phyloP scores from a whole-genome alignment of 2,888 invertebrate species.

The Tethea ocularis region DNA sequence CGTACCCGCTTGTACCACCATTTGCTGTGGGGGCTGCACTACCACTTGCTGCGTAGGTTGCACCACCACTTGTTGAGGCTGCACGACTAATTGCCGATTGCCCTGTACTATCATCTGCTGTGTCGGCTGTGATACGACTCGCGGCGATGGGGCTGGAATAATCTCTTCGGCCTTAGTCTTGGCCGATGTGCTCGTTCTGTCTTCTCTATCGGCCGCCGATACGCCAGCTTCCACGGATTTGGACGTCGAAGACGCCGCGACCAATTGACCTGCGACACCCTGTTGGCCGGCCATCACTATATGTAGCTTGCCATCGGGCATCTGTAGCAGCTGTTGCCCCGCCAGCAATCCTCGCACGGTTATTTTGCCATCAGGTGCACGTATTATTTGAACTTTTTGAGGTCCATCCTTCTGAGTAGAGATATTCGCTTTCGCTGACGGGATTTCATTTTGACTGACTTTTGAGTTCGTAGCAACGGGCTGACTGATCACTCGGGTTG shows the following conservation, averaged over 20 bases:
- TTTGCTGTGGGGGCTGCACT: constrained; percentile 52
- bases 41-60: constrained; percentile 39
- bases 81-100: constrained; percentile 65
- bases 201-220: constrained; percentile 19
- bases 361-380: constrained; percentile 95
- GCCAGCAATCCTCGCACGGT: constrained; percentile 95
- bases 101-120: constrained; percentile 59
- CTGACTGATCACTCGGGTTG: constrained; percentile 86
- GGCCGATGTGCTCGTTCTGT: constrained; percentile 25
- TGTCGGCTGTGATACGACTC: constrained; percentile 27
- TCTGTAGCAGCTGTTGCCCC: constrained; percentile 96
- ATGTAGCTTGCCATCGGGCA: constrained; percentile 96
- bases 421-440: constrained; percentile 48
- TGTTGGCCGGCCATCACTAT: constrained; percentile 88
- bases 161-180: constrained; percentile 30
- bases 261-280: constrained; percentile 72
- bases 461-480: constrained; percentile 74
- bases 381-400: constrained; percentile 95
- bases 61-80: constrained; percentile 48
- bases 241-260: constrained; percentile 61
- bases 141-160: constrained; percentile 21
- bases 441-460: constrained; percentile 66
- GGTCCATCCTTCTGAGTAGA: constrained; percentile 76
- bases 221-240: constrained; percentile 44
- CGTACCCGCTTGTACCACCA: constrained; percentile 50